Evolutionary conservation across 2,113 vertebrate genomes (phyloP).

Genomic region (Melospiza melodia): DNA sequence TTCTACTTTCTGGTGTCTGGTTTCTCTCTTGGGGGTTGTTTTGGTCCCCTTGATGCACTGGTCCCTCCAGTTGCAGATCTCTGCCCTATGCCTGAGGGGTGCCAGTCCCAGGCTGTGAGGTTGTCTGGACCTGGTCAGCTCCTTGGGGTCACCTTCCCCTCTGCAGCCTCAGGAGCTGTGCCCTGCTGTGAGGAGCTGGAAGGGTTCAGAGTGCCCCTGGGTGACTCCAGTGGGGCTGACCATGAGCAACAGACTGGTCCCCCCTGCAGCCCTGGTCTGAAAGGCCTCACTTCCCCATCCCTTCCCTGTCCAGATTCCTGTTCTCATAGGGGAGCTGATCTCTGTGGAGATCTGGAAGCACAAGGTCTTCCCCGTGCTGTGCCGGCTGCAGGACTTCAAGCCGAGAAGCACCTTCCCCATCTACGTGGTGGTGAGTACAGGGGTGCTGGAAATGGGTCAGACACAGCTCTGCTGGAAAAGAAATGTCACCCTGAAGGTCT

Average conservation of each 20-base stretch:
- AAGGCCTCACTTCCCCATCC: neutral
- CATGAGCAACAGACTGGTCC: neutral
- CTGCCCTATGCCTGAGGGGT: neutral
- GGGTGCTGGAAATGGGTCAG: accelerated
- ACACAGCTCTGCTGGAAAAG: neutral
- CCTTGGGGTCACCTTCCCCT: neutral
- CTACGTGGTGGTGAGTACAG: constrained; percentile 90
- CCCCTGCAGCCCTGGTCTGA: neutral
- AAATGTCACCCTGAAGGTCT: neutral
- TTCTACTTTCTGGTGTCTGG: neutral
- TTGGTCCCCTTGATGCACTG: accelerated
- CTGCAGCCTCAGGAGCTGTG: neutral
- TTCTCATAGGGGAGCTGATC: constrained; percentile 88
- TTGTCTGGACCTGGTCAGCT: neutral
- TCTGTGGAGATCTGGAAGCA: constrained; percentile 92
- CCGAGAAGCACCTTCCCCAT: constrained; percentile 89
- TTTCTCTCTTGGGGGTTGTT: neutral
- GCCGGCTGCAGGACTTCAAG: constrained; percentile 88
- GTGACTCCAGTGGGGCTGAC: neutral
- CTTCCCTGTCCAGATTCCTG: constrained; percentile 77
- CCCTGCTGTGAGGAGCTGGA: neutral
- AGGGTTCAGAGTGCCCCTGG: neutral
- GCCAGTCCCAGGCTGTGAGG: too few relatives aligned
- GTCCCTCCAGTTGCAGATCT: accelerated
- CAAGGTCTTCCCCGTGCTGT: constrained; percentile 89